Conservation (phyloP, 2,888 invertebrate genomes). For the Lepeophtheirus nordmannii region DNA sequence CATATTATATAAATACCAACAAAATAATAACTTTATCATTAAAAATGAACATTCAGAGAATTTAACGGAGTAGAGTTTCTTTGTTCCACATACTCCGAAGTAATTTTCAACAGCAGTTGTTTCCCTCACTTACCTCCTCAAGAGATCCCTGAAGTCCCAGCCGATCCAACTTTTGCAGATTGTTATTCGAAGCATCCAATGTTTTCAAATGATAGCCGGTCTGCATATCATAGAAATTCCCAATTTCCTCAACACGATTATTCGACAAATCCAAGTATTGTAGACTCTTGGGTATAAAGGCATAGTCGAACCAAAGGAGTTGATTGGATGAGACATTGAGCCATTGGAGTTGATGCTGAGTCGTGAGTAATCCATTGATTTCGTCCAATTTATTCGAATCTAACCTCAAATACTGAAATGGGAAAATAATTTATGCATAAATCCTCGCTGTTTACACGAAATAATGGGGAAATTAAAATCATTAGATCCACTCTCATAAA, state of each 20-base stretch:
- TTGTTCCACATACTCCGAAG: too few species aligned
- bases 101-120: too few species aligned
- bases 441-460: too few species aligned
- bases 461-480: too few species aligned
- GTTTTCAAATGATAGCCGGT: slow-evolving; percentile 59
- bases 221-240: slow-evolving; percentile 46
- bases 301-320: slow-evolving; percentile 37
- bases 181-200: slow-evolving; percentile 64
- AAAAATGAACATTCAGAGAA: too few species aligned
- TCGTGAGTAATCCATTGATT: slow-evolving; percentile 64
- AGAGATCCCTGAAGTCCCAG: not conserved
- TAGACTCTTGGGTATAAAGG: slow-evolving; percentile 68
- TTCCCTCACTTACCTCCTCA: not conserved
- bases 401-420: slow-evolving; percentile 50
- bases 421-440: slow-evolving; percentile 72
- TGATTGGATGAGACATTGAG: slow-evolving; percentile 80
- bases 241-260: slow-evolving; percentile 60
- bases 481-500: too few species aligned
- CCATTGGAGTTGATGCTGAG: slow-evolving; percentile 68
- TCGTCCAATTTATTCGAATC: slow-evolving; percentile 34
- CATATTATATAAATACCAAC: too few species aligned
- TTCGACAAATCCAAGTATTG: slow-evolving; percentile 48
- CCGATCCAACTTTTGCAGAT: slow-evolving; percentile 53
- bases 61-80: too few species aligned
- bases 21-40: too few species aligned